Base-by-base conservation (phyloP, 2,113 vertebrate species). In the Dinomys branickii region DNA sequence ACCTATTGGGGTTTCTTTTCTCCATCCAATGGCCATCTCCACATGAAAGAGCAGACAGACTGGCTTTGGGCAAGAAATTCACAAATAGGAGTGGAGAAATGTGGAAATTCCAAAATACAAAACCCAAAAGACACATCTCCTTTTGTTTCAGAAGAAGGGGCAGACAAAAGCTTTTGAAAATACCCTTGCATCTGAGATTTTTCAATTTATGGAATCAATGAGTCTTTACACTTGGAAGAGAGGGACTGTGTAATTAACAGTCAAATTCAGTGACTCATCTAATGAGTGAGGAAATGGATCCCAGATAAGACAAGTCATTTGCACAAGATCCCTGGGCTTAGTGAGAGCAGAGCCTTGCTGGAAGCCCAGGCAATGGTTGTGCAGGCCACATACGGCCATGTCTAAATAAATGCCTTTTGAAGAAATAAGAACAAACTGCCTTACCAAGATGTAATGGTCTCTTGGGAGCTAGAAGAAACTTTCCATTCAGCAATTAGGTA, bases 341-440 rank as follows among this genome's bases (percentile, higher is more conserved):
- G 12, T 30, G 20, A 16, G 11, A 28, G 50, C 75, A 63, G 50
- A 30, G 30, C 52, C 89, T 30, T 0, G 41, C 73, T 17, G 28
- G 35, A 28, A 6, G 33, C 59, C 30, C 33, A 80, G 35, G 24
- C n/a, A 50, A 12, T 69, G 33, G 8, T 3, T 61, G 1, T 28
- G 61, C 90, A 81, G 56, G 38, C 30, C 3, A 65, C 63, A 28
- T 4, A 2, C 87, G 85, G 1, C 47, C 52, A 19, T 52, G 33
- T 54, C 58, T 52, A 71, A 80, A 28, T 8, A 65, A 13, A 14
- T 71, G 38, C 11, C 38, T 61, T 82, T 85, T 56, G 35, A 92
- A 80, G 85, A 88, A 94, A 71, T 67, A 91, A 96, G 56, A 92
- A n/a, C 52, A 94, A 90, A 94, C 13, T 44, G 20, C 56, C 13